Evolutionary conservation across 2,797 vertebrate species (phyloP).

Genomic region (Tragopan temminckii): DNA sequence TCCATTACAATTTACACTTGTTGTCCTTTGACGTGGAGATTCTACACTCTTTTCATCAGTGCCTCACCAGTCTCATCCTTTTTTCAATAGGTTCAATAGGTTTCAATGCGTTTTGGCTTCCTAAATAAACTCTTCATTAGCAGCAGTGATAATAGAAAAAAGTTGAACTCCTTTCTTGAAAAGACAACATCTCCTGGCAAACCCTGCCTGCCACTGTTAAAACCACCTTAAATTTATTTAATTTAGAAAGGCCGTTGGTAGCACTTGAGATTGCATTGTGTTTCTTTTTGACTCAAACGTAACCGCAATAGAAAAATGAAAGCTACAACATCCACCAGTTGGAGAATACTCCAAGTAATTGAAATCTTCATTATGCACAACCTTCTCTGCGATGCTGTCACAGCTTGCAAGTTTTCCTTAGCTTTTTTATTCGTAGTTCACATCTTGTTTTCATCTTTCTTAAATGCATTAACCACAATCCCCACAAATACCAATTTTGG

Average conservation of each 20-base stretch:
- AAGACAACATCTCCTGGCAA: not conserved
- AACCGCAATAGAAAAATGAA: not conserved
- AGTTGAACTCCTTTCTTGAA: not conserved
- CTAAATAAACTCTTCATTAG: not conserved
- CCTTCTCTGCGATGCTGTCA: not conserved
- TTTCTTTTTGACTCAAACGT: not conserved
- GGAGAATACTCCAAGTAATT: not conserved
- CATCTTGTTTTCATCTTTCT: slow-evolving; percentile 14
- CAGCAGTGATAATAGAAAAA: not conserved
- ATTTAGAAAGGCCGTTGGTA: not conserved
- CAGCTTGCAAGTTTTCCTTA: not conserved
- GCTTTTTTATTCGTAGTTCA: slow-evolving; percentile 32
- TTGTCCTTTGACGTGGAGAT: not conserved
- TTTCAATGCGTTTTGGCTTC: not conserved
- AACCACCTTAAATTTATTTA: not conserved
- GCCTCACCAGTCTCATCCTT: not conserved
- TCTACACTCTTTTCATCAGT: not conserved
- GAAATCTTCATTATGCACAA: not conserved
- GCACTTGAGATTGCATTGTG: not conserved
- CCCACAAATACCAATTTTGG: slow-evolving; percentile 32
- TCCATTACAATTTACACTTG: not conserved
- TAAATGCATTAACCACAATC: slow-evolving; percentile 30
- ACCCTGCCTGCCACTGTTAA: not conserved
- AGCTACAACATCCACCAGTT: not conserved
- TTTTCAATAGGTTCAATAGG: not conserved